Evolutionary conservation across 1,140 invertebrate species (phyloP).

Genomic region (Adelges cooleyi): DNA sequence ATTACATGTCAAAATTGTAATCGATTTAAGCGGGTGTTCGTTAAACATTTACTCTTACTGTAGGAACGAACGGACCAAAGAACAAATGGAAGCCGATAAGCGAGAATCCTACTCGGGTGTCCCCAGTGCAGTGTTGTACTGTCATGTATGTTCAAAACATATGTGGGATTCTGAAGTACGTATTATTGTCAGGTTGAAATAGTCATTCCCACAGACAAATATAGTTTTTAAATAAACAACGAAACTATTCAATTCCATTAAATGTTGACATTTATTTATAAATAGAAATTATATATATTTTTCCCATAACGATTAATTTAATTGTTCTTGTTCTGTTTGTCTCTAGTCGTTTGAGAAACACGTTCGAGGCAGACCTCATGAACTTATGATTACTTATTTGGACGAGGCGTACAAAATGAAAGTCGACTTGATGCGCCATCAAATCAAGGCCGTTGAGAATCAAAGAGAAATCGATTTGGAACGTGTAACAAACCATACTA

Average conservation of each 20-base stretch:
- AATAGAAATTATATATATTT: no score
- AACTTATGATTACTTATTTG: slow-evolving; percentile 34
- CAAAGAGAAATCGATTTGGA: slow-evolving; percentile 28
- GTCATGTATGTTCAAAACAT: slow-evolving; percentile 59
- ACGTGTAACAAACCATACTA: slow-evolving; percentile 10
- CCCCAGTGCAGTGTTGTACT: slow-evolving; percentile 50
- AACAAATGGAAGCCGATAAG: slow-evolving; percentile 17
- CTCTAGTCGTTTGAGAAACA: slow-evolving; percentile 36
- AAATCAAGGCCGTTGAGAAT: slow-evolving; percentile 31
- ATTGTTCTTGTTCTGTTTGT: no score
- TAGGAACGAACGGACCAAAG: slow-evolving; percentile 13
- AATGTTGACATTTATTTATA: no score
- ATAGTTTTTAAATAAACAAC: no score
- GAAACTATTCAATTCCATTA: no score
- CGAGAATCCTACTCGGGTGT: slow-evolving; percentile 40
- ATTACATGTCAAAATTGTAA: neutral
- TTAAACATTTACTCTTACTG: neutral
- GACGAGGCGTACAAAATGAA: slow-evolving; percentile 34
- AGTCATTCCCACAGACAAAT: no score
- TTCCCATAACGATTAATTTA: no score
- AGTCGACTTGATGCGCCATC: slow-evolving; percentile 33
- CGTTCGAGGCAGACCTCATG: slow-evolving; percentile 33
- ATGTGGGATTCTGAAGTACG: slow-evolving; percentile 65
- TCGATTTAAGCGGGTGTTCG: no score
- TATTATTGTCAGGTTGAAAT: slow-evolving; percentile 28